Conservation (phyloP, 2,113 vertebrate genomes). For the Struthio camelus region DNA sequence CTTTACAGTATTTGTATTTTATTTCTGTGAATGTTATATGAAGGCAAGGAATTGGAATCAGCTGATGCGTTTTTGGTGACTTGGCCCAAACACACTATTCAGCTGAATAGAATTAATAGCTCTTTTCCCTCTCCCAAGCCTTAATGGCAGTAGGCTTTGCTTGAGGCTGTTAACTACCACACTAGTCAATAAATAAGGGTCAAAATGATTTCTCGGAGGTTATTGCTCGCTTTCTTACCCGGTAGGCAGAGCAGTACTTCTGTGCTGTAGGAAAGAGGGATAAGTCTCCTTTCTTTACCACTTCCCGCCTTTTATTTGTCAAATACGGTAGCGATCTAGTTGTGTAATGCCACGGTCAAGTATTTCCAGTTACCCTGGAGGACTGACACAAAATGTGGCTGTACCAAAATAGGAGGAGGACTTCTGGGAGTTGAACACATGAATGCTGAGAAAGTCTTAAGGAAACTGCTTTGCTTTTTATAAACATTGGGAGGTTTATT, state of each 20-base stretch:
- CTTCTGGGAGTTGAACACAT: neutral
- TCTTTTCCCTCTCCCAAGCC: neutral
- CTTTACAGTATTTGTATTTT: neutral
- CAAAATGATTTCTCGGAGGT: slow-evolving; percentile 44
- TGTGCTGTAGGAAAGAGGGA: neutral
- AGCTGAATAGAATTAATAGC: neutral
- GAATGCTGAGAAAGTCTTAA: neutral
- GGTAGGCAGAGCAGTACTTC: neutral
- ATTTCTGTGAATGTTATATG: neutral
- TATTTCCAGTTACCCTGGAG: rapidly evolving
- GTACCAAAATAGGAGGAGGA: neutral
- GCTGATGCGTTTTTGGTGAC: neutral
- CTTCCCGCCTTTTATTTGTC: too few relatives aligned
- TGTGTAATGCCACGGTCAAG: neutral
- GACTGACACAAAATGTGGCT: neutral
- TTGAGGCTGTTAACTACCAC: slow-evolving; percentile 1
- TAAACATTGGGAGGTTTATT: neutral
- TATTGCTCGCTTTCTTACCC: neutral
- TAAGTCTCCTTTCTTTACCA: too few relatives aligned
- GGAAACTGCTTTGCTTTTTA: neutral
- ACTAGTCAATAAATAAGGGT: slow-evolving; percentile 16
- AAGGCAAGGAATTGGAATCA: neutral
- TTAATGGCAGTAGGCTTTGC: slow-evolving; percentile 3
- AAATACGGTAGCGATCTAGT: neutral
- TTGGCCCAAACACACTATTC: neutral